Evolutionary conservation across 2,113 vertebrate genomes (phyloP), one percentile per base, ranked within the genome.

Genomic region (Philantomba maxwellii): DNA sequence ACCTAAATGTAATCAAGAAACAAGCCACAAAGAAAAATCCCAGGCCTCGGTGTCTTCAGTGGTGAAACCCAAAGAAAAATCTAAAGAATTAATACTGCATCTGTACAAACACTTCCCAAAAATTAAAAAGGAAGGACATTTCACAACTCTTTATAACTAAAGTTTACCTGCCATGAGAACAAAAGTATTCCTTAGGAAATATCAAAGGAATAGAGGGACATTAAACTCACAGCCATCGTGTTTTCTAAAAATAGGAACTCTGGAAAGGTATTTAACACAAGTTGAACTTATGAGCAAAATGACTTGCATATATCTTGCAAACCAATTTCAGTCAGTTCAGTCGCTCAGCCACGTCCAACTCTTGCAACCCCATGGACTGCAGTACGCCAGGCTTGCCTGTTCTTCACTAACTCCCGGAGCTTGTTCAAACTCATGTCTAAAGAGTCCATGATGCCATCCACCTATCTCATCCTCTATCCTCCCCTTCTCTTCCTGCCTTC

Each of bases 261-360:
- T 87, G n/a, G 23, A 55, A 86, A 92, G 75, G 64, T 81, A 75
- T 55, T 87, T 89, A 58, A 89, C 1, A 13, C 66, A 86, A 88
- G 15, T 77, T 55, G 80, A 97, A 82, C 7, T 17, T 60, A n/a
- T 33, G 3, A 93, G 23, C 15, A 88, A 78, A 87, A 23, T 39
- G 9, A 94, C 45, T 64, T 96, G 4, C 6, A 26, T 30, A 11
- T 90, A 45, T 62, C 26, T 64, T 92, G 17, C n/a, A 87, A 78
- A 57, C 1, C 36, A 94, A 43, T n/a, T 70, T 70, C 64, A 70
- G n/a, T 39, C n/a, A 70, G n/a, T 70, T 70, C n/a, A 39, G 66
- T 23, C 0, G 0, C n/a, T 70, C n/a, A 70, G n/a, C 39, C 5
- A 0, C 1, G 4, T 70, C n/a, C 2, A 5, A 19, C 19, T 70